phyloP scores from a whole-genome alignment of 2,888 invertebrate species.

The Acleris emargana region DNA sequence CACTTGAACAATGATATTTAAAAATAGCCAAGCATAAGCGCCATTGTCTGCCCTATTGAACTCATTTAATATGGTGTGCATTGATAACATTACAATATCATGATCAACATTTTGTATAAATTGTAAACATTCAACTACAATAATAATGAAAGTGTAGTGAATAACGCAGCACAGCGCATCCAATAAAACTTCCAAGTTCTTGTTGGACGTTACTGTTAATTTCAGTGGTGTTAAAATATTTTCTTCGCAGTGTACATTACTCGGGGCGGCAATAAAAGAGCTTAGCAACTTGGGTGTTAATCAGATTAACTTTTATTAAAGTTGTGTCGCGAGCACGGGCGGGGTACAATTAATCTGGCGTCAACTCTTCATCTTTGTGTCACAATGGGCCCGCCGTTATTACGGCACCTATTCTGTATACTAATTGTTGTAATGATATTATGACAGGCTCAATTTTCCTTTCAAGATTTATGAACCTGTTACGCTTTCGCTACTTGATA shows the following conservation, averaged over 20 bases:
- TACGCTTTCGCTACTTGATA: constrained; percentile 12
- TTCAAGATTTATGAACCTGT: constrained; percentile 21
- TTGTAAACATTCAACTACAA: no score
- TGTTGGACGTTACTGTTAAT: constrained; percentile 32
- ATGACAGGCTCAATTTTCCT: constrained; percentile 15
- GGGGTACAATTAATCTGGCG: constrained; percentile 53
- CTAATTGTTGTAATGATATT: constrained; percentile 28
- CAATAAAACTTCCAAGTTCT: constrained; percentile 27
- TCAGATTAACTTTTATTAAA: constrained; percentile 72
- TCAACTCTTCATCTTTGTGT: constrained; percentile 36
- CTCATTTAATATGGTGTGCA: no score
- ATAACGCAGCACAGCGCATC: no score
- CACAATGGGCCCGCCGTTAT: constrained; percentile 27
- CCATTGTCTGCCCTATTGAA: no score
- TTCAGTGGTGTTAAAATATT: constrained; percentile 35
- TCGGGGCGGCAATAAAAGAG: constrained; percentile 54
- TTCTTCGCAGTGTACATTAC: constrained; percentile 42
- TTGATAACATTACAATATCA: no score
- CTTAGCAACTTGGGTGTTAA: constrained; percentile 67
- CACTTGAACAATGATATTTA: no score
- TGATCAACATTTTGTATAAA: no score
- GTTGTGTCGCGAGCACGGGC: constrained; percentile 53
- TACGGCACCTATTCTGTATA: constrained; percentile 25
- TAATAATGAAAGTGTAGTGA: no score
- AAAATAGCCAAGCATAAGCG: no score